These are phyloP conservation scores for Nineta flava DNA, from an alignment of 2,888 invertebrate genomes.

Conservation along the genomic window DNA sequence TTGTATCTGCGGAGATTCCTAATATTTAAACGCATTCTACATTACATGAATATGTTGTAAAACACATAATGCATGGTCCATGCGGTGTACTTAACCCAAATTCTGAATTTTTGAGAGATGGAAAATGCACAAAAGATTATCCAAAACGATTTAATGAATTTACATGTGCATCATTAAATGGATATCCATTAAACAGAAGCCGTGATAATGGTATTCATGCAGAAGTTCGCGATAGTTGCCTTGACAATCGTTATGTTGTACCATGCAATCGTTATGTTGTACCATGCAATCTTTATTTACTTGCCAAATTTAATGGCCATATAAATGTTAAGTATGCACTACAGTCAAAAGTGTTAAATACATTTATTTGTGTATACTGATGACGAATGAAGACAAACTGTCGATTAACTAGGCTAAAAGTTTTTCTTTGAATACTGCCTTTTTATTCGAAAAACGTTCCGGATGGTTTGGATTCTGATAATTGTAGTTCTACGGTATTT, in stretches of 20 bases:
- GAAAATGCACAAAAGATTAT: conserved; percentile 17
- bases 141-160: conserved; percentile 16
- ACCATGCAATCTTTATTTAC: conserved; percentile 15
- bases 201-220: conserved; percentile 10
- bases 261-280: conserved; percentile 22
- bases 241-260: too few relatives aligned
- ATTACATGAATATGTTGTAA: conserved; percentile 11
- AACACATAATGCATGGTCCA: conserved; percentile 13
- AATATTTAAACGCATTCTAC: conserved; percentile 7
- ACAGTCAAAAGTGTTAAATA: background rate
- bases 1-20: conserved; percentile 12
- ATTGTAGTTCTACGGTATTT: too few relatives aligned
- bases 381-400: too few relatives aligned
- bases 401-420: too few relatives aligned
- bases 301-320: background rate
- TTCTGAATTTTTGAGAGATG: conserved; percentile 11
- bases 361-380: too few relatives aligned
- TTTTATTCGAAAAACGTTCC: too few relatives aligned
- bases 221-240: background rate
- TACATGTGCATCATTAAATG: conserved; percentile 14
- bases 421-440: too few relatives aligned
- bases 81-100: conserved; percentile 10
- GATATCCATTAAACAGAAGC: conserved; percentile 16
- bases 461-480: too few relatives aligned
- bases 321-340: background rate